These are phyloP conservation scores for Artemia franciscana DNA, from an alignment of 1,140 invertebrate species.

Conservation along the genomic window DNA sequence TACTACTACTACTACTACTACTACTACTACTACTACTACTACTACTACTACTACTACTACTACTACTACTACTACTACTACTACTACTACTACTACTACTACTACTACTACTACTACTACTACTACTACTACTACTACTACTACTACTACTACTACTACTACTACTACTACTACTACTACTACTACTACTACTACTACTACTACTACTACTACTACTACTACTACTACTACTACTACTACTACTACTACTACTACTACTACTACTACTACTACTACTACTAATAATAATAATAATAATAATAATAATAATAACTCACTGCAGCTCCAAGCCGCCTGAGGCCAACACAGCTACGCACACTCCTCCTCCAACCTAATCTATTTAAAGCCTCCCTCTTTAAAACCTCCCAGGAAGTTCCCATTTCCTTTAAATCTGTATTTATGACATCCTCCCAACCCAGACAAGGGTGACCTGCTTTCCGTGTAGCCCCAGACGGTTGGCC, in stretches of 20 bases:
- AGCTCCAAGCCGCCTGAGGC: too few species aligned
- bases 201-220: neutral
- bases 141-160: conserved; percentile 9
- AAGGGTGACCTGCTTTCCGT: too few species aligned
- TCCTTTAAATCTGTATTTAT: too few species aligned
- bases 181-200: neutral
- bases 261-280: too few species aligned
- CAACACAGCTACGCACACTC: too few species aligned
- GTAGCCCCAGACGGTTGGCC: too few species aligned
- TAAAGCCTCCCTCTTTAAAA: too few species aligned
- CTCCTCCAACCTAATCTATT: too few species aligned
- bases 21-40: conserved; percentile 8
- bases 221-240: neutral
- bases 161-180: conserved; percentile 9
- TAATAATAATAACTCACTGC: too few species aligned
- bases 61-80: conserved; percentile 8
- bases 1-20: conserved; percentile 6
- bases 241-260: neutral
- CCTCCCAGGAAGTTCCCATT: too few species aligned
- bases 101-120: conserved; percentile 4
- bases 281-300: too few species aligned
- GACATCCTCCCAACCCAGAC: too few species aligned
- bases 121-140: conserved; percentile 7
- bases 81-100: conserved; percentile 8
- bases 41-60: conserved; percentile 8